phyloP scores from a whole-genome alignment of 1,140 invertebrate genomes.

The Proctacanthus coquilletti region DNA sequence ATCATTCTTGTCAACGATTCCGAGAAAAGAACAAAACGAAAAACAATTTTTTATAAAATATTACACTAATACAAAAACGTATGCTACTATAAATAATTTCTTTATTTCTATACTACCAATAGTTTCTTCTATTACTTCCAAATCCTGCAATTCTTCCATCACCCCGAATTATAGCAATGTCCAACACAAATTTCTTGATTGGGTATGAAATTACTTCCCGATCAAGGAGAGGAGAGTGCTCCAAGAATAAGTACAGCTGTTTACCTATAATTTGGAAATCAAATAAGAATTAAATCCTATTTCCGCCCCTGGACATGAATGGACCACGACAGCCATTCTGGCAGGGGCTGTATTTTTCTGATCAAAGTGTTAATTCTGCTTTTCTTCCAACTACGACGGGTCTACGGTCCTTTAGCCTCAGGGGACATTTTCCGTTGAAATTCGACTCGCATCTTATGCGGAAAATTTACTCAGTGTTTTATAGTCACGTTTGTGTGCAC shows the following conservation, averaged over 20 bases:
- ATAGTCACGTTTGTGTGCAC: background rate
- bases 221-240: too few relatives aligned
- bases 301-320: background rate
- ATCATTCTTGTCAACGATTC: too few relatives aligned
- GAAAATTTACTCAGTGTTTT: background rate
- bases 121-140: too few relatives aligned
- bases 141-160: too few relatives aligned
- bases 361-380: background rate
- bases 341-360: background rate
- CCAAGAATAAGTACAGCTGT: background rate
- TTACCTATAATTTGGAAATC: conserved; percentile 1
- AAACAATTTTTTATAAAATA: too few relatives aligned
- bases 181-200: too few relatives aligned
- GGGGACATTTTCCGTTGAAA: background rate
- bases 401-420: background rate
- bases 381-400: background rate
- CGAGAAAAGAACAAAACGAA: too few relatives aligned
- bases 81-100: too few relatives aligned
- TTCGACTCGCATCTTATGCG: background rate
- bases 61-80: too few relatives aligned
- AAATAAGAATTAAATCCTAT: background rate
- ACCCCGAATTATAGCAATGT: too few relatives aligned
- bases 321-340: background rate
- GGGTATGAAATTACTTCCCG: too few relatives aligned
- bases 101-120: too few relatives aligned